Evolutionary conservation across 1,140 invertebrate genomes (phyloP).

Genomic region (Papilio aristodemus): DNA sequence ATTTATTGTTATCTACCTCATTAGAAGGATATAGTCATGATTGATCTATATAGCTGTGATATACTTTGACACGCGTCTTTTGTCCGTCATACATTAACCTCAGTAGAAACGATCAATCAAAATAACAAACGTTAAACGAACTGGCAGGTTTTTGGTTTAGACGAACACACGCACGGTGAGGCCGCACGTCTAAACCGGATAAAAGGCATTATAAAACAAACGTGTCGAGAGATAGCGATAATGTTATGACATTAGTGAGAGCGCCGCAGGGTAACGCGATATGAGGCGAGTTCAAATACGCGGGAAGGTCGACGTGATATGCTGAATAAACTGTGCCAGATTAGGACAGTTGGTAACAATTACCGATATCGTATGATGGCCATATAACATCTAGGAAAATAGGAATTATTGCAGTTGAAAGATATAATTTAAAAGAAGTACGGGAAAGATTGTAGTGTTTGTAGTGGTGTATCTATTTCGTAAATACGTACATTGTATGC

Average conservation of each 20-base stretch:
- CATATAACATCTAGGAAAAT: conserved; percentile 20
- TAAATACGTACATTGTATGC: no score
- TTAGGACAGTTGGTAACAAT: conserved; percentile 48
- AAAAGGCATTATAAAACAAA: conserved; percentile 38
- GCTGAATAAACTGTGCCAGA: conserved; percentile 44
- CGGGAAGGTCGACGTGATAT: conserved; percentile 56
- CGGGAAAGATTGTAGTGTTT: no score
- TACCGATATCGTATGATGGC: conserved; percentile 30
- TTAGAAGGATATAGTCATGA: background rate
- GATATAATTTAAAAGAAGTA: no score
- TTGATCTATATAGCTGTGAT: background rate
- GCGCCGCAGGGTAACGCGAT: conserved; percentile 35
- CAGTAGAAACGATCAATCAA: conserved; percentile 42
- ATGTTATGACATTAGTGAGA: conserved; percentile 31
- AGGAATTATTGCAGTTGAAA: background rate
- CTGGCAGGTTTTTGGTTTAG: conserved; percentile 25
- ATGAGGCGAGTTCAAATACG: conserved; percentile 57
- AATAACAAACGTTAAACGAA: conserved; percentile 34
- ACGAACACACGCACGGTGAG: background rate
- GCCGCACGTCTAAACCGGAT: conserved; percentile 26
- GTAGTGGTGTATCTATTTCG: no score
- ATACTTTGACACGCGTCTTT: conserved; percentile 14
- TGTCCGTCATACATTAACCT: conserved; percentile 39
- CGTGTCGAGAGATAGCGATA: conserved; percentile 36
- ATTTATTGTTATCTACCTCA: background rate